Evolutionary conservation across 2,888 invertebrate genomes (phyloP).

Genomic region (Eupithecia insigniata): DNA sequence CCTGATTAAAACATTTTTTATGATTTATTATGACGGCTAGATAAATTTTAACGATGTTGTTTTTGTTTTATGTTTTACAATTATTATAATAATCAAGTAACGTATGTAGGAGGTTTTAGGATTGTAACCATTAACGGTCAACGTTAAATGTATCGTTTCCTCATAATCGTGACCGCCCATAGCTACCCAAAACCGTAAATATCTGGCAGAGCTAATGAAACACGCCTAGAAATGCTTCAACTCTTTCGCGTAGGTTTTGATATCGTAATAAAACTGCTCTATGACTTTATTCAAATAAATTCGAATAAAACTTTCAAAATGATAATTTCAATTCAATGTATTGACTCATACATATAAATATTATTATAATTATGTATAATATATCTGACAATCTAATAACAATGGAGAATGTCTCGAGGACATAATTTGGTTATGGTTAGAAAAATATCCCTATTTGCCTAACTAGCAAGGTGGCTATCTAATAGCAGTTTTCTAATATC

Average conservation of each 20-base stretch:
- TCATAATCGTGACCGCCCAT: constrained; percentile 68
- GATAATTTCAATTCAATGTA: constrained; percentile 29
- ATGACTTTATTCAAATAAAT: constrained; percentile 61
- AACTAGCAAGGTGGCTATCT: constrained; percentile 53
- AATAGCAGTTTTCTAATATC: constrained; percentile 58
- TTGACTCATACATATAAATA: constrained; percentile 16
- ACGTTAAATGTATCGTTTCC: constrained; percentile 55
- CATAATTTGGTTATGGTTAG: constrained; percentile 10
- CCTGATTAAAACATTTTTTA: constrained; percentile 45
- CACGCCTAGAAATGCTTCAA: constrained; percentile 55
- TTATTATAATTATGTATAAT: constrained; percentile 24
- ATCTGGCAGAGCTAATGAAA: constrained; percentile 60
- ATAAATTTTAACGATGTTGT: constrained; percentile 47
- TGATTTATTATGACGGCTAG: constrained; percentile 46
- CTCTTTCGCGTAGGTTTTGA: constrained; percentile 61
- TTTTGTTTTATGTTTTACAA: constrained; percentile 45
- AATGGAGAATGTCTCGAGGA: constrained; percentile 6
- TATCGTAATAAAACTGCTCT: constrained; percentile 65
- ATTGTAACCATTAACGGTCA: constrained; percentile 50
- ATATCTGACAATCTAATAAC: constrained; percentile 28
- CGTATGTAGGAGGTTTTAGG: constrained; percentile 54
- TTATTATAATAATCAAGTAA: constrained; percentile 48
- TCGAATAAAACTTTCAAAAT: constrained; percentile 45
- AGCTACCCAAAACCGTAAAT: constrained; percentile 66
- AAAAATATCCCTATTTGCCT: constrained; percentile 40